phyloP scores from a whole-genome alignment of 2,888 invertebrate species.

The Mythimna vitellina region DNA sequence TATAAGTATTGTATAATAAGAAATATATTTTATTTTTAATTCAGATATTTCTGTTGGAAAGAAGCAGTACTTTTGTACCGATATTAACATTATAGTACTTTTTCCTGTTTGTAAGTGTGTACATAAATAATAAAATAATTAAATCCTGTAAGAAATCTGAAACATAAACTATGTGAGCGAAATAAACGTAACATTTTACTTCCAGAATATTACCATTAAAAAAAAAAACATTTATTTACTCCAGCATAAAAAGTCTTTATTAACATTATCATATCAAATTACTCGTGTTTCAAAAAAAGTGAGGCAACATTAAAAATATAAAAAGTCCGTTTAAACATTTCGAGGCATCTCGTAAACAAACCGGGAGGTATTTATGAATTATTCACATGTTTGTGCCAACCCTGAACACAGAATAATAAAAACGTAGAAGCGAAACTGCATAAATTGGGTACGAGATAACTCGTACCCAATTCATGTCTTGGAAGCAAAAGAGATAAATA shows the following conservation, averaged over 20 bases:
- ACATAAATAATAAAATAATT: not conserved
- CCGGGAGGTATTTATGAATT: slow-evolving; percentile 60
- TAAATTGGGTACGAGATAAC: not conserved
- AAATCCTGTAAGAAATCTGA: not conserved
- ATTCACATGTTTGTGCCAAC: slow-evolving; percentile 66
- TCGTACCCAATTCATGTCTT: not conserved
- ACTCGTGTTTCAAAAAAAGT: slow-evolving; percentile 48
- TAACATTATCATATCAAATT: slow-evolving; percentile 60
- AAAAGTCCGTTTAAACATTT: slow-evolving; percentile 56
- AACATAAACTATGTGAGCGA: not conserved
- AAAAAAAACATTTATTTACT: slow-evolving; percentile 22
- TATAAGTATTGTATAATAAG: no score
- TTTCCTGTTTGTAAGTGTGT: no score
- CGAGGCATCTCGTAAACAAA: slow-evolving; percentile 58
- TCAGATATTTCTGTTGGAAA: no score
- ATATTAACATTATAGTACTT: no score
- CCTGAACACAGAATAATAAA: slow-evolving; percentile 44
- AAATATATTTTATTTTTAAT: no score
- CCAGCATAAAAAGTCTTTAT: slow-evolving; percentile 26
- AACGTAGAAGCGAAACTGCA: slow-evolving; percentile 21
- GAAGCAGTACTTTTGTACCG: no score
- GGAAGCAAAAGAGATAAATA: no score
- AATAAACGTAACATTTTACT: not conserved
- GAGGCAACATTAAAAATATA: slow-evolving; percentile 52
- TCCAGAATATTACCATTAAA: slow-evolving; percentile 13